These are phyloP conservation scores for Acanthosepion esculentum DNA, from an alignment of 2,888 invertebrate species.

Conservation along the genomic window DNA sequence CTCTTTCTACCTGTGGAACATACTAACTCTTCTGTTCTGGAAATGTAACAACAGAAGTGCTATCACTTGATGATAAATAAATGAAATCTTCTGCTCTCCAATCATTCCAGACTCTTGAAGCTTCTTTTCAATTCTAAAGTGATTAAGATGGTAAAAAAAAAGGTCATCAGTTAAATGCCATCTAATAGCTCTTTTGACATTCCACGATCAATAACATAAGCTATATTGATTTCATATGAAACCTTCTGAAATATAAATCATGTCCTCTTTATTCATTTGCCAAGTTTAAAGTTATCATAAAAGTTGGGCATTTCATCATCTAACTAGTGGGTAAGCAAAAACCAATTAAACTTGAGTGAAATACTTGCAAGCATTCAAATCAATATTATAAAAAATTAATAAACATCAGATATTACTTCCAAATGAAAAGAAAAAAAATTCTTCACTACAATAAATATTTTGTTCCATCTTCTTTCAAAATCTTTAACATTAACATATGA, in stretches of 20 bases:
- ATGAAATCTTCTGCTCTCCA: neutral
- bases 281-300: too few species aligned
- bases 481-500: too few species aligned
- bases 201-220: neutral
- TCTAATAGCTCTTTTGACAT: neutral
- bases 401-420: too few species aligned
- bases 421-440: too few species aligned
- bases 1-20: neutral
- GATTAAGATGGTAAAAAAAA: neutral
- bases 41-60: neutral
- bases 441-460: too few species aligned
- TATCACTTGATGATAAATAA: neutral
- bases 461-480: too few species aligned
- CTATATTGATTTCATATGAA: neutral
- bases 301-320: too few species aligned
- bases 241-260: neutral
- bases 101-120: neutral
- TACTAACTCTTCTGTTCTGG: neutral
- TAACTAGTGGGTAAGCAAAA: too few species aligned
- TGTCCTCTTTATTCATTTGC: too few species aligned
- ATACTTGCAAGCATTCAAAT: too few species aligned
- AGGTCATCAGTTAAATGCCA: neutral
- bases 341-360: too few species aligned
- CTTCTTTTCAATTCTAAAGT: neutral
- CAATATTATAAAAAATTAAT: too few species aligned